Conservation (phyloP, 2,888 invertebrate species). For the Pristionchus mayeri region DNA sequence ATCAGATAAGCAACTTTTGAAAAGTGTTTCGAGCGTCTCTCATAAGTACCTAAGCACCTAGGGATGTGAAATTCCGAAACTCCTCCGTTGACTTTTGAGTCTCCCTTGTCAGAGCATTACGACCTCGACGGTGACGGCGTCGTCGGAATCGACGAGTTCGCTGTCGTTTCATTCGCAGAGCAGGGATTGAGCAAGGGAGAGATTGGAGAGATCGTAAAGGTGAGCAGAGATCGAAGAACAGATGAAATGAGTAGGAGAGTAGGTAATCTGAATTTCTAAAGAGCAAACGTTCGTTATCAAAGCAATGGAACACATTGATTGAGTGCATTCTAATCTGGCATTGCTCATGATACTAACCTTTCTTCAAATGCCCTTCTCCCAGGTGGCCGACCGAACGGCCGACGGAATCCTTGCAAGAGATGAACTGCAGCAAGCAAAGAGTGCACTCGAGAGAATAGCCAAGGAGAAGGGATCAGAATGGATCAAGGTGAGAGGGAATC, state of each 20-base stretch:
- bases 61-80: too few relatives aligned
- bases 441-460: neutral
- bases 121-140: conserved; percentile 43
- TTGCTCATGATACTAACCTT: too few relatives aligned
- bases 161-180: conserved; percentile 46
- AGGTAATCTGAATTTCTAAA: neutral
- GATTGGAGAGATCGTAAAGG: conserved; percentile 49
- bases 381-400: neutral
- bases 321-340: too few relatives aligned
- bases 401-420: conserved; percentile 20
- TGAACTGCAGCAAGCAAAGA: conserved; percentile 34
- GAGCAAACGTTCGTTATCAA: neutral
- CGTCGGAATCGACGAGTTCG: conserved; percentile 46
- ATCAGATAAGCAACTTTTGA: too few relatives aligned
- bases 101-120: conserved; percentile 20
- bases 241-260: neutral
- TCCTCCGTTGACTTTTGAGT: too few relatives aligned
- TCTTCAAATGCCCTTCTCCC: neutral
- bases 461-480: conserved; percentile 40
- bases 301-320: neutral
- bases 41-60: too few relatives aligned
- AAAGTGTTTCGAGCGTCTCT: too few relatives aligned
- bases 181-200: conserved; percentile 48
- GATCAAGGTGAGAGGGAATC: conserved; percentile 45
- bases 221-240: neutral